These are phyloP conservation scores for Phaonia tiefii DNA, from an alignment of 2,888 invertebrate species.

Conservation along the genomic window DNA sequence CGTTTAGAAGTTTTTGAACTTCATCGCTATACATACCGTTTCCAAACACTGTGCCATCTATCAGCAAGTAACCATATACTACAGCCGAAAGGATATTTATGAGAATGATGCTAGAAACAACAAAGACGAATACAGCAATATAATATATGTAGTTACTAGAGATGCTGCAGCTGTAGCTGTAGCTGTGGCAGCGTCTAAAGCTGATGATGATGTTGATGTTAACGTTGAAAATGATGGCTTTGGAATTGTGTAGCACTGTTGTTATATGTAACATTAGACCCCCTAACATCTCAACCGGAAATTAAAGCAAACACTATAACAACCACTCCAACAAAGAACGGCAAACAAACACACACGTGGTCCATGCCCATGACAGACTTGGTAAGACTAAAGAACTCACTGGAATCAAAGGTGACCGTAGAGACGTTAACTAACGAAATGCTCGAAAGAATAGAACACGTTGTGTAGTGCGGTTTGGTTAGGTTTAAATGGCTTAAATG, in stretches of 20 bases:
- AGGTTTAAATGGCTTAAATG: slow-evolving; percentile 64
- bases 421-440: slow-evolving; percentile 19
- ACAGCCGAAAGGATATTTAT: not conserved
- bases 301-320: slow-evolving; percentile 43
- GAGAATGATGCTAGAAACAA: slow-evolving; percentile 20
- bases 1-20: too few relatives aligned
- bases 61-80: slow-evolving; percentile 9
- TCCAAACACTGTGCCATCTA: slow-evolving; percentile 3
- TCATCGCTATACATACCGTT: too few relatives aligned
- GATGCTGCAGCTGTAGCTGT: not conserved
- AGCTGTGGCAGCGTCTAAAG: not conserved
- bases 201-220: slow-evolving; percentile 12
- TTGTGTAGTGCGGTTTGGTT: not conserved
- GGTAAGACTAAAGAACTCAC: too few relatives aligned
- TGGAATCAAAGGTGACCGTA: not conserved
- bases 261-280: slow-evolving; percentile 49
- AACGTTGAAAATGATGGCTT: slow-evolving; percentile 31
- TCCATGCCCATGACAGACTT: too few relatives aligned
- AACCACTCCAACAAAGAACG: not conserved
- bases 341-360: not conserved
- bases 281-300: slow-evolving; percentile 52
- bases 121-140: too few relatives aligned
- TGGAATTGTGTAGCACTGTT: slow-evolving; percentile 7
- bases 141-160: too few relatives aligned
- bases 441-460: slow-evolving; percentile 47